Conservation (phyloP, 2,797 vertebrate species). For the Lepus townsendii region DNA sequence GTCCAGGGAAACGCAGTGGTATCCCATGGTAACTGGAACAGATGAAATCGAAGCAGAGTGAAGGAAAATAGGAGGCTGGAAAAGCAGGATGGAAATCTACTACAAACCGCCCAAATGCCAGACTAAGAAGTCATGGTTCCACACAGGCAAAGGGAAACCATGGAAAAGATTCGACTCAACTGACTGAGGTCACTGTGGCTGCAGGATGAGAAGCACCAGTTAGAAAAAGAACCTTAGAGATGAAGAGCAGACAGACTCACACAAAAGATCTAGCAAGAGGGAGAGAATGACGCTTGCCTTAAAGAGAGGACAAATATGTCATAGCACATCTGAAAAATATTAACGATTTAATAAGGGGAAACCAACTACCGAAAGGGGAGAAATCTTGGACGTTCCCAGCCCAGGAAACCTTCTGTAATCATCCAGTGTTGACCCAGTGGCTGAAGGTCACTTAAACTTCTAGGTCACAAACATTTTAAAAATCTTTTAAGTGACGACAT, state of each 20-base stretch:
- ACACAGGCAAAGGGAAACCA: neutral
- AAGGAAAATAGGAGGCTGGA: neutral
- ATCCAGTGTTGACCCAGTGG: neutral
- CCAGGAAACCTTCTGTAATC: neutral
- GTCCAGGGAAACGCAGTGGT: neutral
- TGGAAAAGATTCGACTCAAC: neutral
- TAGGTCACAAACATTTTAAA: neutral
- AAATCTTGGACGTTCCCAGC: neutral
- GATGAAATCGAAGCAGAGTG: neutral
- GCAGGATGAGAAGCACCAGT: neutral
- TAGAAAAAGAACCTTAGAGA: neutral
- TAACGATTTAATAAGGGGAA: neutral
- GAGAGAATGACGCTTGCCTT: neutral
- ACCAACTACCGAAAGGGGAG: neutral
- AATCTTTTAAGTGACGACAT: slow-evolving; percentile 10
- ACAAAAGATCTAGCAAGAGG: neutral
- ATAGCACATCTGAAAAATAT: neutral
- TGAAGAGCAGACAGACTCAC: neutral
- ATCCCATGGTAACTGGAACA: neutral
- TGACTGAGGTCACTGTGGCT: neutral
- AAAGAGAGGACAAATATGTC: neutral
- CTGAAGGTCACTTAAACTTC: slow-evolving; percentile 9
- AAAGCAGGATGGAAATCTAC: slow-evolving; percentile 23
- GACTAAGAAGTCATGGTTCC: neutral
- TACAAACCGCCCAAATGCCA: neutral